Conservation (phyloP, 2,797 vertebrate species). For the Enteromius trimaculatus region DNA sequence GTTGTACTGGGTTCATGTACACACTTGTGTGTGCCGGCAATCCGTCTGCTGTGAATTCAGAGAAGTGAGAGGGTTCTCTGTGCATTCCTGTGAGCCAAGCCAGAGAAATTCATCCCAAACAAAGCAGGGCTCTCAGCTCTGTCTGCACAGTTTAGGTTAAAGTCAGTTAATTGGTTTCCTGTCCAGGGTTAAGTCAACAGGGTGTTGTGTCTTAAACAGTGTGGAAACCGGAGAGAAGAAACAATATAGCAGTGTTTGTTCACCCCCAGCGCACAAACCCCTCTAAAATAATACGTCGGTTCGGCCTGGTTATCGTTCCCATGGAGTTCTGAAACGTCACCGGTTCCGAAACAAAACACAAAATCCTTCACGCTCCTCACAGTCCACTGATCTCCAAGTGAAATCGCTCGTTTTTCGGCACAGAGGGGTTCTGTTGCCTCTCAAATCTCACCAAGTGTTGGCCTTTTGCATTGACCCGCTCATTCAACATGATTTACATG, state of each 20-base stretch:
- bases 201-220: slow-evolving; percentile 58
- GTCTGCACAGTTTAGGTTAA: slow-evolving; percentile 62
- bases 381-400: slow-evolving; percentile 40
- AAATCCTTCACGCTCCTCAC: slow-evolving; percentile 37
- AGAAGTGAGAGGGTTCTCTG: slow-evolving; percentile 49
- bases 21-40: slow-evolving; percentile 15
- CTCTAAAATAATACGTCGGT: slow-evolving; percentile 59
- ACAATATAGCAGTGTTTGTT: slow-evolving; percentile 66
- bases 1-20: slow-evolving; percentile 4
- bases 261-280: slow-evolving; percentile 46
- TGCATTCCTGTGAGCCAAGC: slow-evolving; percentile 56
- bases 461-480: slow-evolving; percentile 46
- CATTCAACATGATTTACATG: slow-evolving; percentile 54
- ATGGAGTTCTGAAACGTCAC: slow-evolving; percentile 58
- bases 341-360: slow-evolving; percentile 48
- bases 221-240: slow-evolving; percentile 63
- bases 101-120: slow-evolving; percentile 56
- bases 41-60: slow-evolving; percentile 34
- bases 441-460: slow-evolving; percentile 49
- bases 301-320: slow-evolving; percentile 58
- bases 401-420: slow-evolving; percentile 35
- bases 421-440: slow-evolving; percentile 42
- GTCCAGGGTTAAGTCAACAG: slow-evolving; percentile 71
- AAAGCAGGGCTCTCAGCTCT: slow-evolving; percentile 60
- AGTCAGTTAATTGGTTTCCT: slow-evolving; percentile 67